phyloP scores from a whole-genome alignment of 2,888 invertebrate genomes.

The Octonoba sinensis region DNA sequence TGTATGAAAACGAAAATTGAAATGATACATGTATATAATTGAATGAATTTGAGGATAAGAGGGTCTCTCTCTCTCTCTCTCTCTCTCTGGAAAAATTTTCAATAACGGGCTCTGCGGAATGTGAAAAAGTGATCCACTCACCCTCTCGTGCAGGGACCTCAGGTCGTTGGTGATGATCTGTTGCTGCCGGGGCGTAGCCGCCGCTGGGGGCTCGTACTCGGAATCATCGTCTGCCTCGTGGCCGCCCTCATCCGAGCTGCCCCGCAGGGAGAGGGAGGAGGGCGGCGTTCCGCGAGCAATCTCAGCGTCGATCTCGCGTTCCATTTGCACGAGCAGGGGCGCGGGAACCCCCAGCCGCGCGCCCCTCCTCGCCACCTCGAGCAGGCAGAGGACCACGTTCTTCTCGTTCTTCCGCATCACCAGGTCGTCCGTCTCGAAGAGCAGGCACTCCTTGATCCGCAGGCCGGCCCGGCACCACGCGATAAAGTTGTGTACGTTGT shows the following conservation, averaged over 20 bases:
- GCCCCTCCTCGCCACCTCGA: constrained; percentile 93
- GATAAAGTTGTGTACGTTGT: constrained; percentile 97
- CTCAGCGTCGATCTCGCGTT: constrained; percentile 91
- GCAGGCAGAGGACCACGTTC: constrained; percentile 91
- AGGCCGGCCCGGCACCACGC: constrained; percentile 84
- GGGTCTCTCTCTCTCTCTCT: too few relatives aligned
- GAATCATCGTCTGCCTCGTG: constrained; percentile 76
- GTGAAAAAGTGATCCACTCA: constrained; percentile 71
- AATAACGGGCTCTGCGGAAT: too few relatives aligned
- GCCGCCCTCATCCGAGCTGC: constrained; percentile 66
- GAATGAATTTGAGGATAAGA: too few relatives aligned
- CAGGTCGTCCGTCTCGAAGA: constrained; percentile 96
- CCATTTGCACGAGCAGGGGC: constrained; percentile 91
- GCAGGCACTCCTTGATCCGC: constrained; percentile 88
- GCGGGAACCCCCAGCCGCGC: constrained; percentile 88
- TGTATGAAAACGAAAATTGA: too few relatives aligned
- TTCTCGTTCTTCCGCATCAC: constrained; percentile 96
- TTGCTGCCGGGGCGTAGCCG: constrained; percentile 74
- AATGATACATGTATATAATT: too few relatives aligned
- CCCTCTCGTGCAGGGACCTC: constrained; percentile 94
- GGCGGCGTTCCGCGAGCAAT: constrained; percentile 73
- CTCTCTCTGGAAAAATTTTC: too few relatives aligned
- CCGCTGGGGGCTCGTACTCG: constrained; percentile 46
- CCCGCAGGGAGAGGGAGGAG: constrained; percentile 46
- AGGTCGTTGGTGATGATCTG: constrained; percentile 93